Conservation (phyloP, 2,888 invertebrate genomes). For the Portevinia maculata region DNA sequence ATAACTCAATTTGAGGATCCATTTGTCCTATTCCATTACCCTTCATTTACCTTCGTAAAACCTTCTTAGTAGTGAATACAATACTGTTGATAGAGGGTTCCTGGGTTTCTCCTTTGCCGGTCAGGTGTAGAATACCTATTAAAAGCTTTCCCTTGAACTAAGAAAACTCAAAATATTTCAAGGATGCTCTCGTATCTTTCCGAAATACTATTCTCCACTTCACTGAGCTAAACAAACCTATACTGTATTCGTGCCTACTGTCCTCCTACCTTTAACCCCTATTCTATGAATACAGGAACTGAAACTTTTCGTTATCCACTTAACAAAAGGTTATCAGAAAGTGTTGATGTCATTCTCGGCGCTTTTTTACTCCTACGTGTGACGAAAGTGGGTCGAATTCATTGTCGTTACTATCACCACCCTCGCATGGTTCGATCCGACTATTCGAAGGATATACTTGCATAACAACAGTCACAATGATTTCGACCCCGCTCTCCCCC, state of each 20-base stretch:
- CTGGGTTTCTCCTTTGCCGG: neutral
- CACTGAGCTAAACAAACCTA: neutral
- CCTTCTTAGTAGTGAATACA: constrained; percentile 6
- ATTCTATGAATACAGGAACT: constrained; percentile 16
- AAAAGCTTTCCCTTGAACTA: constrained; percentile 18
- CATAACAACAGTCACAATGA: constrained; percentile 31
- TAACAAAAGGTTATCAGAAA: constrained; percentile 51
- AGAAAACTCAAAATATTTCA: neutral
- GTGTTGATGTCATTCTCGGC: constrained; percentile 31
- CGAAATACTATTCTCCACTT: constrained; percentile 14
- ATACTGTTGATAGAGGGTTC: neutral
- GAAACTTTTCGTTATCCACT: constrained; percentile 57
- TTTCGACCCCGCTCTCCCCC: neutral
- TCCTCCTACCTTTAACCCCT: neutral
- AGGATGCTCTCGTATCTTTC: neutral
- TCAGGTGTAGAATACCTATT: neutral
- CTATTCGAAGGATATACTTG: constrained; percentile 30
- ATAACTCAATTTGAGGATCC: neutral
- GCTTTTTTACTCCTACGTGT: neutral
- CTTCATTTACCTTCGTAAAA: neutral
- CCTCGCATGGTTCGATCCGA: constrained; percentile 19
- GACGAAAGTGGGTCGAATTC: constrained; percentile 43
- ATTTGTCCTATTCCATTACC: neutral
- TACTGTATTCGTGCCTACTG: neutral
- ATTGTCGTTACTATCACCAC: constrained; percentile 17